These are phyloP conservation scores for Norana najaformis DNA, from an alignment of 2,888 invertebrate genomes.

Conservation along the genomic window DNA sequence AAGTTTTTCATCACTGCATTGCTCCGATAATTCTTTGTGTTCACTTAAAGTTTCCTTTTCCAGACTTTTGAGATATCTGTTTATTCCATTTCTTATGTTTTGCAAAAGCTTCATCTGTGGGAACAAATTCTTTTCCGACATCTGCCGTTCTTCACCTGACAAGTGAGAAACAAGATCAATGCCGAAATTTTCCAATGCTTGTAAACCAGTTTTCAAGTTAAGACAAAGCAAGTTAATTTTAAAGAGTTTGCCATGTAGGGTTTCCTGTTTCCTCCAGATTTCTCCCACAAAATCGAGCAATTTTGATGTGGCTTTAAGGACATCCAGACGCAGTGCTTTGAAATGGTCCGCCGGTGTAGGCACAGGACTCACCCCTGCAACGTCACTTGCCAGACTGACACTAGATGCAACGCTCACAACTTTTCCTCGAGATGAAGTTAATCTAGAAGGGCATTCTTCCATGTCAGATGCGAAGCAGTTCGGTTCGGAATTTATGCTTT, in stretches of 20 bases:
- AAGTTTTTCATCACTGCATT: neutral
- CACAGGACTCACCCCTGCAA: neutral
- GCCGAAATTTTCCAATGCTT: constrained; percentile 10
- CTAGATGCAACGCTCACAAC: neutral
- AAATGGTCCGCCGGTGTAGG: neutral
- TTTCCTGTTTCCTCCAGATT: neutral
- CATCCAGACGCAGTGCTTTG: neutral
- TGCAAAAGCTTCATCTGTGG: neutral
- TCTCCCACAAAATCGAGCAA: neutral
- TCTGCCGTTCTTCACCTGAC: neutral
- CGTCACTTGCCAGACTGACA: neutral
- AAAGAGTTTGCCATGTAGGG: neutral
- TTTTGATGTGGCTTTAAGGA: constrained; percentile 21
- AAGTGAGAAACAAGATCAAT: neutral
- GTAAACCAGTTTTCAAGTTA: neutral
- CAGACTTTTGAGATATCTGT: neutral
- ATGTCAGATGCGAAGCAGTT: neutral
- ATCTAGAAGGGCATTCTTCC: neutral
- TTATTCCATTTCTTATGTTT: neutral
- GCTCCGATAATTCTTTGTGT: neutral
- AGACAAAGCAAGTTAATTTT: neutral
- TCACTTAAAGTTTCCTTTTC: neutral
- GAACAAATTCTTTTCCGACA: neutral
- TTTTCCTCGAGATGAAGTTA: neutral
- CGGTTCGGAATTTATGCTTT: neutral